Evolutionary conservation across 2,797 vertebrate species (phyloP).

Genomic region (Molossus alvarezi): DNA sequence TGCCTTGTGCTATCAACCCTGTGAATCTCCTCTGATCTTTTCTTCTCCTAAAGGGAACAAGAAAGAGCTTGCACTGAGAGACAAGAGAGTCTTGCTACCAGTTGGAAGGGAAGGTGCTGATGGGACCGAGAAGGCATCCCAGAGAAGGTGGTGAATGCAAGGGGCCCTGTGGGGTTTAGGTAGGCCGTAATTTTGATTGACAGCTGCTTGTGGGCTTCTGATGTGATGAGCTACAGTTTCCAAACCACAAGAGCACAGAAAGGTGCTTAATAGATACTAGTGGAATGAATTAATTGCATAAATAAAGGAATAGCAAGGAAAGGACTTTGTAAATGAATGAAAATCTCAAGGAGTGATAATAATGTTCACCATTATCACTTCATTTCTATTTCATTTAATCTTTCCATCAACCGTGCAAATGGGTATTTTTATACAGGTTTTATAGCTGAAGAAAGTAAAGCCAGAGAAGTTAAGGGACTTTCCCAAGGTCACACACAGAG

Average conservation of each 20-base stretch:
- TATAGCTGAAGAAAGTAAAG: constrained; percentile 27
- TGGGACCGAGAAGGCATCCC: not conserved
- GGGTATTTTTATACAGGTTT: not conserved
- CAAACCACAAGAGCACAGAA: not conserved
- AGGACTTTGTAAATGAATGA: not conserved
- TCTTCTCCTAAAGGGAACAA: not conserved
- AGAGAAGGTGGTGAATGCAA: not conserved
- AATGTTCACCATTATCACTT: not conserved
- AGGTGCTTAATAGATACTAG: not conserved
- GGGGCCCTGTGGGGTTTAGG: not conserved
- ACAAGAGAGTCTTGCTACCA: not conserved
- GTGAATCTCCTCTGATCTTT: not conserved
- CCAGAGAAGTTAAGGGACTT: not conserved
- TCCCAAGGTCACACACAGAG: constrained; percentile 10
- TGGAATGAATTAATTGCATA: not conserved
- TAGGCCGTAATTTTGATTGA: not conserved
- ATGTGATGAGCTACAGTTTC: not conserved
- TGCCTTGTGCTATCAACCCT: not conserved
- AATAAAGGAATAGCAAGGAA: not conserved
- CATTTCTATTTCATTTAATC: not conserved
- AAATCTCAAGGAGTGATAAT: not conserved
- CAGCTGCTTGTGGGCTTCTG: not conserved
- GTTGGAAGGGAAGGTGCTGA: not conserved
- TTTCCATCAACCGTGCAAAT: not conserved
- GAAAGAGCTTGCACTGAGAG: not conserved